phyloP scores from a whole-genome alignment of 2,888 invertebrate species.

The Ochropleura plecta region DNA sequence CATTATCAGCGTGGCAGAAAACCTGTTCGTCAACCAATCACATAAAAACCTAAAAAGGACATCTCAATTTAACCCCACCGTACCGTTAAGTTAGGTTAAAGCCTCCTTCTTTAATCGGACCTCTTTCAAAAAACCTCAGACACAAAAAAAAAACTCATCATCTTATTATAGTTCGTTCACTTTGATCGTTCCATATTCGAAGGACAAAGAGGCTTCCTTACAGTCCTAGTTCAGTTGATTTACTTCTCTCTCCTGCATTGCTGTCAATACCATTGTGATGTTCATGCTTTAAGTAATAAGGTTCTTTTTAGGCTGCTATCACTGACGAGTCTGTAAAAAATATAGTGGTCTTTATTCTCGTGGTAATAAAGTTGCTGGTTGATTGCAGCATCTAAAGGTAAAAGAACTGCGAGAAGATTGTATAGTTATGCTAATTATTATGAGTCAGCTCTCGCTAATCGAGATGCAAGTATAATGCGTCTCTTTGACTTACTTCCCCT shows the following conservation, averaged over 20 bases:
- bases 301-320: neutral
- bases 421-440: slow-evolving; percentile 64
- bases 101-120: slow-evolving; percentile 28
- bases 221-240: neutral
- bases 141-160: slow-evolving; percentile 16
- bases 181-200: slow-evolving; percentile 40
- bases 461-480: slow-evolving; percentile 67
- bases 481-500: slow-evolving; percentile 81
- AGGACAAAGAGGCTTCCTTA: slow-evolving; percentile 41
- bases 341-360: neutral
- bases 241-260: neutral
- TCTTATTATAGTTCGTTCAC: slow-evolving; percentile 35
- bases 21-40: neutral
- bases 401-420: neutral
- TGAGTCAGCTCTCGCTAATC: slow-evolving; percentile 64
- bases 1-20: neutral
- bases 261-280: neutral
- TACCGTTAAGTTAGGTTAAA: slow-evolving; percentile 37
- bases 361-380: neutral
- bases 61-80: slow-evolving; percentile 11
- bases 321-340: neutral
- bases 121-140: slow-evolving; percentile 21
- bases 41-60: slow-evolving; percentile 5
- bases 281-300: neutral
- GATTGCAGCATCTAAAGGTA: neutral